Evolutionary conservation across 2,888 invertebrate species (phyloP).

Genomic region (Mythimna loreyi): DNA sequence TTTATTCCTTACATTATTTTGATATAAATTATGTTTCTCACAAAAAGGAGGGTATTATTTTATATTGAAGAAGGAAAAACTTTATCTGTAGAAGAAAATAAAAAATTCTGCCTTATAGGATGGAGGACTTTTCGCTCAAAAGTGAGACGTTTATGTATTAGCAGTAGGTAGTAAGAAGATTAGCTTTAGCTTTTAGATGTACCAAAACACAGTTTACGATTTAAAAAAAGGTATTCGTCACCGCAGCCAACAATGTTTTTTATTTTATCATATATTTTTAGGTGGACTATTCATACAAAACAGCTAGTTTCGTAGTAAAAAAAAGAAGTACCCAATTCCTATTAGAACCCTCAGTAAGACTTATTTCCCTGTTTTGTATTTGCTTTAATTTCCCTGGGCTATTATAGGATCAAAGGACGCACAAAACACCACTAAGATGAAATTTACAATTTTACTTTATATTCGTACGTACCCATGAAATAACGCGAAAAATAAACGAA

Average conservation of each 20-base stretch:
- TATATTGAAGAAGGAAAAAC: background rate
- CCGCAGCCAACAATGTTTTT: background rate
- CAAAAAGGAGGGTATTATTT: background rate
- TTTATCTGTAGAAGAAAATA: too few relatives aligned
- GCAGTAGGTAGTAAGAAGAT: too few relatives aligned
- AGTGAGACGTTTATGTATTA: too few relatives aligned
- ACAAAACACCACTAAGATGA: background rate
- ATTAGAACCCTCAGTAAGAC: background rate
- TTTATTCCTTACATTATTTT: background rate
- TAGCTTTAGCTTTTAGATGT: too few relatives aligned
- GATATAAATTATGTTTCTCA: background rate
- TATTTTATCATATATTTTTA: background rate
- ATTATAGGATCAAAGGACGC: background rate
- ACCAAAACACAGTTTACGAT: too few relatives aligned
- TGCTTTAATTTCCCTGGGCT: slow-evolving; percentile 1
- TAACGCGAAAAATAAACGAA: too few relatives aligned
- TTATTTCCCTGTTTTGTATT: background rate
- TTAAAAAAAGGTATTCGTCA: too few relatives aligned
- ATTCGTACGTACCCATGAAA: background rate
- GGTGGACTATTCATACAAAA: background rate
- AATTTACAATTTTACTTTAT: background rate
- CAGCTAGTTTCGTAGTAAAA: background rate
- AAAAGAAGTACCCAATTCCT: background rate
- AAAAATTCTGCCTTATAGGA: too few relatives aligned
- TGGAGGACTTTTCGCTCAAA: too few relatives aligned